Base-by-base conservation (phyloP, 2,113 vertebrate genomes). In the Gnathonemus echidnorhynchus region DNA sequence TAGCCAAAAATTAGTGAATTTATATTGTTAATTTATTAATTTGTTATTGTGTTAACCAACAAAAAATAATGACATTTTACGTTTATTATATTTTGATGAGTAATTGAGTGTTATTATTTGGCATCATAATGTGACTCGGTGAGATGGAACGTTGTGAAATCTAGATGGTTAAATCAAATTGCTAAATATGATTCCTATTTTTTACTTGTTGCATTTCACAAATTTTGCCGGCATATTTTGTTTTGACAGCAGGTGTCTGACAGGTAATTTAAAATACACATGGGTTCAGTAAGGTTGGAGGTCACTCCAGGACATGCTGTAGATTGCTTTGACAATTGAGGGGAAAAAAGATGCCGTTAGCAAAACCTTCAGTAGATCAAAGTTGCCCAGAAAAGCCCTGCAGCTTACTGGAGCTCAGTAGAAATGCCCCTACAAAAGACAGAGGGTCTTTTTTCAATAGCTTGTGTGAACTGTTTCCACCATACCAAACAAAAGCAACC, bases 261-360 rank as follows among this genome's bases (percentile, higher is more conserved):
- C 94, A 93, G 93, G 92, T 93, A 92, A 94, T 96, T 93, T 93
- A 93, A 92, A 93, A 92, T 93, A 90, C 91, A 91, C 89, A 91
- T 77, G 92, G 91, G 92, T 90, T 91, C 91, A 91, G 89, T 42
- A 90, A 89, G 91, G 85, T 89, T 84, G 91, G 49, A 93, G 94
- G 93, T 94, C 92, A 92, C 1, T 87, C 31, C 80, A 39, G 92
- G 92, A 95, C 92, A 93, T 92, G 92, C 92, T 93, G 93, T 93
- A 92, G 92, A 95, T 92, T 92, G 92, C 83, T 90, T 92, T 91
- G 92, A 93, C 89, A 92, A 91, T 31, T 66, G 62, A 80, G 27
- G 58, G 39, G 8, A 3, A n/a, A 58, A 42, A 52, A 31, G 42
- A 46, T 35, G 58, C 84, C 90, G 53, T 15, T 45, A 62, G 90